phyloP scores from a whole-genome alignment of 1,140 invertebrate species.

The Orussus abietinus region DNA sequence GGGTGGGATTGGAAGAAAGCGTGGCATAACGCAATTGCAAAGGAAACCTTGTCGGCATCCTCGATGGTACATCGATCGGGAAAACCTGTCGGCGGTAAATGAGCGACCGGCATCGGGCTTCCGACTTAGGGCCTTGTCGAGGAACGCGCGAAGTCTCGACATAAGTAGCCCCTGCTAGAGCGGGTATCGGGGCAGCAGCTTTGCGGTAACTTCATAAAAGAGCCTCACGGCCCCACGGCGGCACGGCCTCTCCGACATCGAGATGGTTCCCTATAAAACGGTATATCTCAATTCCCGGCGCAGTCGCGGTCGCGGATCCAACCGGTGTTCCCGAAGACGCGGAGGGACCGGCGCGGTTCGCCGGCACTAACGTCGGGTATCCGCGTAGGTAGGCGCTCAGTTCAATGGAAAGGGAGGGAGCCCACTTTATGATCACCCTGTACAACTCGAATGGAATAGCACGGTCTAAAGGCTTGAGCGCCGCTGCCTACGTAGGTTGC shows the following conservation, averaged over 20 bases:
- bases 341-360: neutral
- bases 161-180: no score
- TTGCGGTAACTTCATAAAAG: constrained; percentile 47
- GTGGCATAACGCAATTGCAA: no score
- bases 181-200: no score
- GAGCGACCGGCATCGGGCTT: no score
- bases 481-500: constrained; percentile 39
- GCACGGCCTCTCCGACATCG: constrained; percentile 32
- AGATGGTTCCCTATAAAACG: constrained; percentile 46
- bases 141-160: no score
- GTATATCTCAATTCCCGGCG: constrained; percentile 42
- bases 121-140: no score
- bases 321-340: constrained; percentile 20
- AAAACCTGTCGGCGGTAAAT: no score
- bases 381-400: no score
- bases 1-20: no score
- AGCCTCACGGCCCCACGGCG: constrained; percentile 15
- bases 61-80: no score
- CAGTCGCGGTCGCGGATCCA: constrained; percentile 13
- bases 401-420: constrained; percentile 36
- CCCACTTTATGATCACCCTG: constrained; percentile 48
- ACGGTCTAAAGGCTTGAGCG: constrained; percentile 46
- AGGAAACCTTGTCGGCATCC: no score
- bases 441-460: constrained; percentile 49
- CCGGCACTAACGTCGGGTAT: constrained; percentile 17